Percentiles rank a stretch among this genome's conserved stretches.
phyloP scores from a whole-genome alignment of 2,888 invertebrate genomes.

The Synanthedon formicaeformis region DNA sequence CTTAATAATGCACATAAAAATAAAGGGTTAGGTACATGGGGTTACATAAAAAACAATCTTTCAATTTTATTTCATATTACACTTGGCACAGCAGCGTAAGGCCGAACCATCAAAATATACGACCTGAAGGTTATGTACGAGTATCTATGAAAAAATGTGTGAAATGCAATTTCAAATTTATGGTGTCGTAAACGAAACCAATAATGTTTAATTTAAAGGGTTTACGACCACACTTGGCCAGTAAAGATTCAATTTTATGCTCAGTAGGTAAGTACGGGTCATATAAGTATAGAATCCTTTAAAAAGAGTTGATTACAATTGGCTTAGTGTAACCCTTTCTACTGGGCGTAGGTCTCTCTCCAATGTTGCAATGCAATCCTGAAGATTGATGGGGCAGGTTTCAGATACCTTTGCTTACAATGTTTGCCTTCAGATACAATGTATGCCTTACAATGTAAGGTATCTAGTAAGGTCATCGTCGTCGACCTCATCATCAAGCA shows the following conservation, averaged over 20 bases:
- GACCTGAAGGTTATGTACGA: neutral
- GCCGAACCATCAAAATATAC: neutral
- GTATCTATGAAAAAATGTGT: neutral
- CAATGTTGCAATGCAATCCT: too few relatives aligned
- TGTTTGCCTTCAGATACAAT: too few relatives aligned
- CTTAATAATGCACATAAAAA: too few relatives aligned
- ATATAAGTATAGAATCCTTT: neutral
- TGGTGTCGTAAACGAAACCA: neutral
- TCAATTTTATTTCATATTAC: too few relatives aligned
- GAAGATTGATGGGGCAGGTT: neutral
- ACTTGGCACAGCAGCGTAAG: neutral
- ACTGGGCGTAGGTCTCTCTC: neutral
- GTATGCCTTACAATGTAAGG: too few relatives aligned
- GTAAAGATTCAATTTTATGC: neutral
- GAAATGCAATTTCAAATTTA: neutral
- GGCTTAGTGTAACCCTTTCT: neutral
- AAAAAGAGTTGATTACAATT: neutral
- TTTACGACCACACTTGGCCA: neutral
- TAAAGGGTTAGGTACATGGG: too few relatives aligned
- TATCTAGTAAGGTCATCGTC: too few relatives aligned
- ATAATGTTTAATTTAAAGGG: neutral
- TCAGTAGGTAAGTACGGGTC: neutral
- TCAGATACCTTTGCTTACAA: too few relatives aligned
- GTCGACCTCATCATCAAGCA: too few relatives aligned
- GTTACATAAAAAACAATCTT: too few relatives aligned